Percentiles rank a stretch among this genome's conserved stretches.
These are phyloP conservation scores for Microchirus variegatus DNA, from an alignment of 2,797 vertebrate species.

Conservation along the genomic window DNA sequence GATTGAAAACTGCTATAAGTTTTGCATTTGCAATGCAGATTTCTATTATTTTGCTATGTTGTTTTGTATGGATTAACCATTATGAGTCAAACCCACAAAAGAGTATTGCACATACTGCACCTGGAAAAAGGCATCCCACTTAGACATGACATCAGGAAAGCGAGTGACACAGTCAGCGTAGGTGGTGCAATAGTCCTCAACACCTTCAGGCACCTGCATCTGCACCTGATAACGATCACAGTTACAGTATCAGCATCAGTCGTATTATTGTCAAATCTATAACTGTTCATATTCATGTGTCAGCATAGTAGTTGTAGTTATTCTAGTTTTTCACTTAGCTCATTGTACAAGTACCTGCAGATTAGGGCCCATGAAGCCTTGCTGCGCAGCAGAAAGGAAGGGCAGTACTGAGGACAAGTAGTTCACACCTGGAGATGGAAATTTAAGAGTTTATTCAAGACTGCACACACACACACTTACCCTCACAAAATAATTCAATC, in stretches of 20 bases:
- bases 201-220: slow-evolving; percentile 75
- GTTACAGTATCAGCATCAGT: neutral
- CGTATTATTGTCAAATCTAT: neutral
- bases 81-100: neutral
- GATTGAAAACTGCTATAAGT: too few relatives aligned
- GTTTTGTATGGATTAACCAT: neutral
- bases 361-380: slow-evolving; percentile 78
- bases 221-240: slow-evolving; percentile 60
- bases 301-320: neutral
- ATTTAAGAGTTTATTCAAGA: neutral
- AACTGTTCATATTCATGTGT: neutral
- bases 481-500: neutral
- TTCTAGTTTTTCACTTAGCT: neutral
- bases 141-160: slow-evolving; percentile 74
- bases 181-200: slow-evolving; percentile 79
- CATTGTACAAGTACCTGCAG: slow-evolving; percentile 43
- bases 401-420: slow-evolving; percentile 84
- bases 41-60: neutral
- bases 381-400: slow-evolving; percentile 86
- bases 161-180: slow-evolving; percentile 73
- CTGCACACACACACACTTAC: too few relatives aligned
- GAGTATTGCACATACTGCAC: slow-evolving; percentile 61
- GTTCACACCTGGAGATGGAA: slow-evolving; percentile 81
- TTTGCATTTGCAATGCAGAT: too few relatives aligned
- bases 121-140: slow-evolving; percentile 87